A percentile compares a stretch with the other conserved stretches of the same genome.
Evolutionary conservation across 2,797 vertebrate genomes (phyloP).

Genomic region (Astyanax mexicanus): DNA sequence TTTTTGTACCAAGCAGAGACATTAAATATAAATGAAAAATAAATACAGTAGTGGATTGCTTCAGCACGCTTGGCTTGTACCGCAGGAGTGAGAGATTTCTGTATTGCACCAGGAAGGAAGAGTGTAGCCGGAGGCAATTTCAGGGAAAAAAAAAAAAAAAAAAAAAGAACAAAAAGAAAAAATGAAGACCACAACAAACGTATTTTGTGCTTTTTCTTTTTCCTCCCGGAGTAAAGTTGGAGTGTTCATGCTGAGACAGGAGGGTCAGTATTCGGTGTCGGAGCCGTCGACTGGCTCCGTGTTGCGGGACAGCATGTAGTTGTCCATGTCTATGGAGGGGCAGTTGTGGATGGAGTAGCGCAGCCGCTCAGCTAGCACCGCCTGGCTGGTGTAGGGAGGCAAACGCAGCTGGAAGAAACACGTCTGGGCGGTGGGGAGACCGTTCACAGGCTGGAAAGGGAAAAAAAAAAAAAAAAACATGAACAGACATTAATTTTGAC

Average conservation of each 20-base stretch:
- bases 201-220: constrained; percentile 32
- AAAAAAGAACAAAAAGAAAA: constrained; percentile 6
- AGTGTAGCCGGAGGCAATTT: constrained; percentile 5
- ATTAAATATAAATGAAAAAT: neutral
- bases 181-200: constrained; percentile 28
- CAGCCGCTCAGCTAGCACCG: constrained; percentile 79
- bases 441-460: constrained; percentile 77
- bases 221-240: neutral
- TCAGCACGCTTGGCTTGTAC: constrained; percentile 10
- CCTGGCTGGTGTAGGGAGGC: constrained; percentile 83
- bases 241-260: neutral
- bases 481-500: no score
- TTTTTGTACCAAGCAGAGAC: constrained; percentile 53
- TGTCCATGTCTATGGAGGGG: constrained; percentile 87
- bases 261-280: constrained; percentile 77
- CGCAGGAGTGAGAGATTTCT: constrained; percentile 24
- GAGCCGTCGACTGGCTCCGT: constrained; percentile 80
- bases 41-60: neutral
- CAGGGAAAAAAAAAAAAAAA: neutral
- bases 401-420: constrained; percentile 86
- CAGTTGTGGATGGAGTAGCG: constrained; percentile 88
- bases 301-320: constrained; percentile 87
- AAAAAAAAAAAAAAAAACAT: neutral
- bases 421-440: constrained; percentile 86
- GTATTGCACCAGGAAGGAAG: constrained; percentile 51